Conservation (phyloP, 2,888 invertebrate species). For the Boloria selene region DNA sequence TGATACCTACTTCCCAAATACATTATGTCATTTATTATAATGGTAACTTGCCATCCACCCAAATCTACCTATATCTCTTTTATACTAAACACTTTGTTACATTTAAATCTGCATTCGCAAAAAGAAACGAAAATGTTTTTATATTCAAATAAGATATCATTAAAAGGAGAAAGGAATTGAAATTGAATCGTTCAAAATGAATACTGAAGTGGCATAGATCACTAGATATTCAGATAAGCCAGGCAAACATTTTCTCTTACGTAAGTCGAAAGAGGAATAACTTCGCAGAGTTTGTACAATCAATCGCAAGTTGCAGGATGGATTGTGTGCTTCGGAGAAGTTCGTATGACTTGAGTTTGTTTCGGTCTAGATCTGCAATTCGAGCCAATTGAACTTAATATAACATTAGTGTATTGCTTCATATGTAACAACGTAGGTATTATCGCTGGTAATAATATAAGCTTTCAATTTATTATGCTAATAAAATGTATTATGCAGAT, state of each 20-base stretch:
- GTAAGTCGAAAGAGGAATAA: slow-evolving; percentile 43
- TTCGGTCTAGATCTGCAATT: slow-evolving; percentile 40
- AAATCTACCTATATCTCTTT: too few species aligned
- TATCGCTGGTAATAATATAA: too few species aligned
- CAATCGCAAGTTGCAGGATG: slow-evolving; percentile 43
- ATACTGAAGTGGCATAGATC: slow-evolving; percentile 38
- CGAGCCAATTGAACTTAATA: slow-evolving; percentile 39
- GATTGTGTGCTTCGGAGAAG: slow-evolving; percentile 41
- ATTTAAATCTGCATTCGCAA: background rate
- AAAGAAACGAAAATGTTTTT: background rate
- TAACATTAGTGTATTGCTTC: slow-evolving; percentile 29
- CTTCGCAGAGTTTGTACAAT: slow-evolving; percentile 43
- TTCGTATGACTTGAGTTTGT: slow-evolving; percentile 40
- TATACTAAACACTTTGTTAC: too few species aligned
- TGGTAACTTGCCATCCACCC: too few species aligned
- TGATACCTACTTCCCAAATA: too few species aligned
- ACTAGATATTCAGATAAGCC: slow-evolving; percentile 42
- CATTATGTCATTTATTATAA: too few species aligned
- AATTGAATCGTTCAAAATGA: slow-evolving; percentile 24
- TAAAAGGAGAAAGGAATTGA: slow-evolving; percentile 12
- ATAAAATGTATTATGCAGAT: too few species aligned
- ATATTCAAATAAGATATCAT: slow-evolving; percentile 9
- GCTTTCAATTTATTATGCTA: too few species aligned
- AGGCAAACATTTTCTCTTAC: slow-evolving; percentile 42
- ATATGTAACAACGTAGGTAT: background rate